These are phyloP conservation scores for Aphelocoma californica DNA, from an alignment of 2,797 vertebrate genomes.

Conservation along the genomic window DNA sequence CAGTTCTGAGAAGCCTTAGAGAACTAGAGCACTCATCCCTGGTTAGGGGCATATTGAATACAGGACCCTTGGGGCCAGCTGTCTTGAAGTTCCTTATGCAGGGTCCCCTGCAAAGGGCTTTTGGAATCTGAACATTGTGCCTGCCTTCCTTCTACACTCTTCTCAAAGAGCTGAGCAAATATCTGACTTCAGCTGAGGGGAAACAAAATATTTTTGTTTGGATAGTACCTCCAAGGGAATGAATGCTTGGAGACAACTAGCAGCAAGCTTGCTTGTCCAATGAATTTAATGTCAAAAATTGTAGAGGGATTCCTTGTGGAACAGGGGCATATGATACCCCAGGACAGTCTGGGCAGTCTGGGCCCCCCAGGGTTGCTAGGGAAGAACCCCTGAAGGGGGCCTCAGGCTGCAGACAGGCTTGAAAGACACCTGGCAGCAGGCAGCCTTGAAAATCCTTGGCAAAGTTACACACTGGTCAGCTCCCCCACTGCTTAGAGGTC, in stretches of 20 bases:
- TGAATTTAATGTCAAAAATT: neutral
- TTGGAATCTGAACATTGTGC: accelerated
- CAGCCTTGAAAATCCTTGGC: no score
- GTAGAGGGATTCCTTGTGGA: no score
- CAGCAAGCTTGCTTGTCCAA: neutral
- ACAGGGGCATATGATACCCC: no score
- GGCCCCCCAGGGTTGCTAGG: no score
- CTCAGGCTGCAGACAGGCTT: no score
- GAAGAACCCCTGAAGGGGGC: no score
- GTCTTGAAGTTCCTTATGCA: neutral
- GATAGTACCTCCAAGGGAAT: neutral
- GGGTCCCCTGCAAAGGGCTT: neutral
- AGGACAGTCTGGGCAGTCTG: no score
- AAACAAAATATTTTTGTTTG: neutral
- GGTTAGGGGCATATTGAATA: neutral
- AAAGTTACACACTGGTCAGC: no score
- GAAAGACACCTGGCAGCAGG: no score
- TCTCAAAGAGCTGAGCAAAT: neutral
- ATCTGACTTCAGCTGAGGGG: neutral
- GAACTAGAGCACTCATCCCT: neutral
- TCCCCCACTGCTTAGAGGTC: no score
- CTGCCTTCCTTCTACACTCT: neutral
- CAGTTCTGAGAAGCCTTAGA: accelerated
- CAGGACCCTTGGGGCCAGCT: accelerated
- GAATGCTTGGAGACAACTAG: neutral